Evolutionary conservation across 2,113 vertebrate species (phyloP), one percentile per base, ranked within the genome.

Genomic region (Lagopus leucura): DNA sequence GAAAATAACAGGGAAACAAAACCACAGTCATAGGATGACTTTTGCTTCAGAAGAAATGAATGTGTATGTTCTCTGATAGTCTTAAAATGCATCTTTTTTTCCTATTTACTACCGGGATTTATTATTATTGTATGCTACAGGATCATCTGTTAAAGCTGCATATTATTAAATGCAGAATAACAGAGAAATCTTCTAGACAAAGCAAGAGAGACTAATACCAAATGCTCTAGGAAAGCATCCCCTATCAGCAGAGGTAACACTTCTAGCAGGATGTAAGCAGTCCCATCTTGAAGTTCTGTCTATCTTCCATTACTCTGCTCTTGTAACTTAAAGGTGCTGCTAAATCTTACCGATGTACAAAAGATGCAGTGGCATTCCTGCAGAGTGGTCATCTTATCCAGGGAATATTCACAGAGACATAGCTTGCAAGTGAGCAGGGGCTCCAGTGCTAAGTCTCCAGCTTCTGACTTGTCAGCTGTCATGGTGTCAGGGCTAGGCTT

Each of bases 291-390:
- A 22, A 80, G 55, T 25, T 77, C 48, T 50, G 5, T 20, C n/a
- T 64, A 28, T 22, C 27, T 77, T 36, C 72, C 30, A 40, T 52
- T 9, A 64, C 10, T 8, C 50, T 1, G 0, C 11, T 80, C 36
- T 45, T 15, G 52, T 27, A 69, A 42, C 0, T 1, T 19, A 43
- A 82, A 88, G 34, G 32, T 0, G 1, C 42, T 80, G 27, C 15
- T 43, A 60, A 30, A n/a, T 90, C 95, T 98, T 95, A 99, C 99
- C 82, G 89, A 93, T 64, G 98, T 98, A 90, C 99, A 99, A 90
- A 99, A 99, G 91, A 98, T 94, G 89, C 99, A 99, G 94, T 54
- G 97, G 97, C 99, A 99, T 91, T 98, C 98, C 85, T 98, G 98
- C 94, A 99, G 98, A 21, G 95, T 97, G 74, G 97, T 98, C 96